Evolutionary conservation across 2,888 invertebrate genomes (phyloP).

Genomic region (Ctenicera cuprea): DNA sequence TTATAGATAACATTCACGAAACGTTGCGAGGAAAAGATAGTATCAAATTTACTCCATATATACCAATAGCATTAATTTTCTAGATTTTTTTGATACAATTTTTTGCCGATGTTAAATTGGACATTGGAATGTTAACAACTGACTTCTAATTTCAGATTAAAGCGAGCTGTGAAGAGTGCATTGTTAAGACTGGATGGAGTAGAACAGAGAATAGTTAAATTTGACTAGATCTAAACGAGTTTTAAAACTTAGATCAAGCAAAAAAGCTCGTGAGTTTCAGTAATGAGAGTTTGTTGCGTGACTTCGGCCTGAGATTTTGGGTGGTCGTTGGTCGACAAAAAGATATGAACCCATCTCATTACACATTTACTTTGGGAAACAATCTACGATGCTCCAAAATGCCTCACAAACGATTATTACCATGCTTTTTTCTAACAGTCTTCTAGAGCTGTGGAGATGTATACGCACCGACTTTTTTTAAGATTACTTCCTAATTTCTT

Average conservation of each 20-base stretch:
- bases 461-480: not conserved
- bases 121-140: too few relatives aligned
- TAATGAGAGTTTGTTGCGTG: constrained; percentile 45
- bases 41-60: too few relatives aligned
- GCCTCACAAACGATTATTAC: not conserved
- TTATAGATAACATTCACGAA: too few relatives aligned
- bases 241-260: constrained; percentile 18
- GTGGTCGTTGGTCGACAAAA: constrained; percentile 36
- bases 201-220: constrained; percentile 1
- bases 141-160: too few relatives aligned
- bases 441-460: too few relatives aligned
- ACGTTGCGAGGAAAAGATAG: too few relatives aligned
- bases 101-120: too few relatives aligned
- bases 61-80: too few relatives aligned
- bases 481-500: too few relatives aligned
- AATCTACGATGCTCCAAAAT: constrained; percentile 15
- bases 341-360: constrained; percentile 19
- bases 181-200: too few relatives aligned
- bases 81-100: too few relatives aligned
- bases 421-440: not conserved
- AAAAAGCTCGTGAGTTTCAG: constrained; percentile 38
- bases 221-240: constrained; percentile 16
- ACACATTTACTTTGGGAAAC: constrained; percentile 31
- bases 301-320: constrained; percentile 32
- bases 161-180: too few relatives aligned